Base-by-base conservation (phyloP, 2,888 invertebrate species). In the Eupelmus urozonus region DNA sequence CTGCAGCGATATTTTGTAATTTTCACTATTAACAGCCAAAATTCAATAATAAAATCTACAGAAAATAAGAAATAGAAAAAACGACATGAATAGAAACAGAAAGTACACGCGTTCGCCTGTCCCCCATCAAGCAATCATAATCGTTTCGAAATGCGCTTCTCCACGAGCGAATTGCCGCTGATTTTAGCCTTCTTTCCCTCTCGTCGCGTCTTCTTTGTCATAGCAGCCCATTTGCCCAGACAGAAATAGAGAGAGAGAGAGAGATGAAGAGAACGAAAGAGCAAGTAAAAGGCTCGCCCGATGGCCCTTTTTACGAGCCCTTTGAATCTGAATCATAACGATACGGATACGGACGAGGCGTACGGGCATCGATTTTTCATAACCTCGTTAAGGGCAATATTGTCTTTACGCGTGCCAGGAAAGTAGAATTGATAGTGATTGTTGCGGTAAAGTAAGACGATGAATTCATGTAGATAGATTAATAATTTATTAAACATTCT, bases 291-390 rank as follows among this genome's bases (percentile, higher is more conserved):
- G 57, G 65, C 18, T 27, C n/a, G 45, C 16, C 60, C 66, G 57
- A 70, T 79, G 72, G 62, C 67, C 51, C 67, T 76, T 79, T 79
- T 79, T 79, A 72, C 79, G 72, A 76, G 76, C 62, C 63, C 76
- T 76, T 67, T 79, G 69, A 72, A 73, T 73, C 69, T 69, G 72
- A 79, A 76, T 76, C 73, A 79, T 76, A 76, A 76, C 69, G 79
- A 72, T 72, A 72, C 69, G n/a, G 20, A 18, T 29, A 60, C 55
- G n/a, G 25, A 20, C 40, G 45, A 60, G 63, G 20, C 55, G 57
- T 23, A 25, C 5, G 20, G 5, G 27, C 27, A 63, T 65, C 9
- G 70, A 65, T 65, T 71, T 65, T 76, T 70, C 49, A 65, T 79
- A 42, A 77, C 66, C 72, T 71, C 55, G 49, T 72, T 40, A 72